A percentile compares a stretch with the other conserved stretches of the same genome.
Evolutionary conservation across 1,140 invertebrate species (phyloP).

Genomic region (Scylla paramamosain): DNA sequence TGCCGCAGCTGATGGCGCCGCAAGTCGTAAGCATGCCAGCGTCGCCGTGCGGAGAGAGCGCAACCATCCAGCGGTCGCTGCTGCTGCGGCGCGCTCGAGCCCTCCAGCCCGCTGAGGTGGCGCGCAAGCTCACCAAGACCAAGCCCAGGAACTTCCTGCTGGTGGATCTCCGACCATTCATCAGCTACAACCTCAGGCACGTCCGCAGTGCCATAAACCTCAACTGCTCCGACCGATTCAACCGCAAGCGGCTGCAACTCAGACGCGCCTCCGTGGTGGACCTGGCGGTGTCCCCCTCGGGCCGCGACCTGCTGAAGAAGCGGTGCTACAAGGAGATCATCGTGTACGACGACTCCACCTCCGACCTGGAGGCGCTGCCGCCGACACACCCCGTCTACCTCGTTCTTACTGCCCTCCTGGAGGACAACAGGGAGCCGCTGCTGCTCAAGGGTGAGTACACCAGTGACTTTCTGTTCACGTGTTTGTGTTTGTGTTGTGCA

Average conservation of each 20-base stretch:
- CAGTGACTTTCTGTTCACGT: not conserved
- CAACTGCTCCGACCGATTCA: slow-evolving; percentile 88
- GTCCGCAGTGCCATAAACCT: slow-evolving; percentile 88
- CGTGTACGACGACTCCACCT: slow-evolving; percentile 84
- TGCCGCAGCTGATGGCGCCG: slow-evolving; percentile 83
- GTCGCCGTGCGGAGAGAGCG: slow-evolving; percentile 83
- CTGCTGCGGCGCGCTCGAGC: slow-evolving; percentile 80
- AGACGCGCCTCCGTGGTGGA: slow-evolving; percentile 86
- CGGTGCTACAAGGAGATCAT: slow-evolving; percentile 80
- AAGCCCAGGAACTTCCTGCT: slow-evolving; percentile 81
- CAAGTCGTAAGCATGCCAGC: slow-evolving; percentile 82
- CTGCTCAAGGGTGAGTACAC: slow-evolving; percentile 86
- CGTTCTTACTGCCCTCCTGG: slow-evolving; percentile 85
- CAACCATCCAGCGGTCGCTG: slow-evolving; percentile 82
- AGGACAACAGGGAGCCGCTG: slow-evolving; percentile 86
- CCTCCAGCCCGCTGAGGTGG: slow-evolving; percentile 79
- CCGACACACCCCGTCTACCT: slow-evolving; percentile 85
- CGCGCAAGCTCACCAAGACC: slow-evolving; percentile 78
- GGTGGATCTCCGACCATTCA: slow-evolving; percentile 87
- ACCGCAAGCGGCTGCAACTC: slow-evolving; percentile 85
- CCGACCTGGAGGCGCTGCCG: slow-evolving; percentile 84
- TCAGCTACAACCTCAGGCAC: slow-evolving; percentile 87
- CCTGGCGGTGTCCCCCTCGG: slow-evolving; percentile 84
- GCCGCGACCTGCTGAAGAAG: slow-evolving; percentile 85
- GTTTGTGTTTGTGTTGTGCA: not conserved